Evolutionary conservation across 2,888 invertebrate genomes (phyloP).

Genomic region (Dryadula phaetusa): DNA sequence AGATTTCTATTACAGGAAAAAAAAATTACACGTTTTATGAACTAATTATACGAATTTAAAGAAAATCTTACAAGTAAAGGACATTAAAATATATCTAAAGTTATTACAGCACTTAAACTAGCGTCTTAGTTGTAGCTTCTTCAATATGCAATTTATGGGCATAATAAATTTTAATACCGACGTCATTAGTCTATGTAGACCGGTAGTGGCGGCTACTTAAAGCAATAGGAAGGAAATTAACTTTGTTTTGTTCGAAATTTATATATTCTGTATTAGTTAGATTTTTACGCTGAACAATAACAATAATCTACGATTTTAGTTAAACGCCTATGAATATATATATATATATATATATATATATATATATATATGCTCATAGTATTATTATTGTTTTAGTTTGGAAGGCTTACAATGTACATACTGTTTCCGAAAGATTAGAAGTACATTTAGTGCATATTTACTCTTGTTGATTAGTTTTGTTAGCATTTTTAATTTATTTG

Average conservation of each 20-base stretch:
- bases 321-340: not conserved
- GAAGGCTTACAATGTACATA: not conserved
- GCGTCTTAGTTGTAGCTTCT: constrained; percentile 15
- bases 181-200: constrained; percentile 25
- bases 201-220: constrained; percentile 21
- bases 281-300: not conserved
- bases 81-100: constrained; percentile 16
- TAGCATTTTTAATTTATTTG: no score
- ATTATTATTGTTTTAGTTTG: not conserved
- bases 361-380: not conserved
- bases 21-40: not conserved
- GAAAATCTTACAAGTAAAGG: constrained; percentile 5
- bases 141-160: constrained; percentile 25
- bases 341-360: not conserved
- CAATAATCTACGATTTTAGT: not conserved
- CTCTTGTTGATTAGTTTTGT: no score
- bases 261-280: not conserved
- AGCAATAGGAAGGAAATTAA: constrained; percentile 22
- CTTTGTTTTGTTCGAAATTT: constrained; percentile 16
- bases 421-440: no score
- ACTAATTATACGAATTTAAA: not conserved
- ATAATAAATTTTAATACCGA: constrained; percentile 27
- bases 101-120: constrained; percentile 9
- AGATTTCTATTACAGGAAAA: not conserved
- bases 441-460: no score